Base-by-base conservation (phyloP, 2,888 invertebrate genomes). In the Eurytoma adleriae region DNA sequence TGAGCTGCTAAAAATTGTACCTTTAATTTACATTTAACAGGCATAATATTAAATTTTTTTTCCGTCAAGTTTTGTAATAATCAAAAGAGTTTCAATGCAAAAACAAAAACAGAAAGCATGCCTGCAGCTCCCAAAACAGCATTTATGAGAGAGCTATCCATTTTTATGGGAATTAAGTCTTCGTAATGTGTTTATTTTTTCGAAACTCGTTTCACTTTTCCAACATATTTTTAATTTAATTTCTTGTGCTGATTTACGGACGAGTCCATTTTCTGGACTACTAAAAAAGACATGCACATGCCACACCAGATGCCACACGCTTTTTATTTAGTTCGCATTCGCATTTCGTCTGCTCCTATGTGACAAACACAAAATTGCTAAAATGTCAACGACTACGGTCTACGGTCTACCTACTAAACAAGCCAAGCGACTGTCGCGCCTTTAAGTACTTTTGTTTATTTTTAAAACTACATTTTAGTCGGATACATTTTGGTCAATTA, bases 181-280 rank as follows among this genome's bases (percentile, higher is more conserved):
- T 40, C 40, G 14, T 12, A 24, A 61, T 54, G 27, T 12, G n/a
- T 40, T 24, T 70, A 62, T 56, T 30, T 61, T 67, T 0, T 24
- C 12, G 5, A 18, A 16, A 69, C 10, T 10, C 1, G 7, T 50
- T 16, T 57, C 40, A 77, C 54, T 59, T 74, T 68, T 13, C 18
- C 64, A 57, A 27, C 52, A 40, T 66, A 18, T 18, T 50, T 73
- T 68, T 40, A 18, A 64, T 48, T 13, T 52, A 24, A 20, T 72
- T 24, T 70, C 64, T 57, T 72, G 48, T 54, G 30, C 73, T 69
- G 48, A 76, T 72, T 57, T 14, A 27, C 61, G 81, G 80, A 80
- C 80, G 82, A 82, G 82, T 82, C 78, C 82, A 82, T 78, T 78
- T 78, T 52, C 48, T 68, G 57, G 40, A 71, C 70, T 64, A 52